phyloP scores from a whole-genome alignment of 1,140 invertebrate species.

The Hypothenemus hampei region DNA sequence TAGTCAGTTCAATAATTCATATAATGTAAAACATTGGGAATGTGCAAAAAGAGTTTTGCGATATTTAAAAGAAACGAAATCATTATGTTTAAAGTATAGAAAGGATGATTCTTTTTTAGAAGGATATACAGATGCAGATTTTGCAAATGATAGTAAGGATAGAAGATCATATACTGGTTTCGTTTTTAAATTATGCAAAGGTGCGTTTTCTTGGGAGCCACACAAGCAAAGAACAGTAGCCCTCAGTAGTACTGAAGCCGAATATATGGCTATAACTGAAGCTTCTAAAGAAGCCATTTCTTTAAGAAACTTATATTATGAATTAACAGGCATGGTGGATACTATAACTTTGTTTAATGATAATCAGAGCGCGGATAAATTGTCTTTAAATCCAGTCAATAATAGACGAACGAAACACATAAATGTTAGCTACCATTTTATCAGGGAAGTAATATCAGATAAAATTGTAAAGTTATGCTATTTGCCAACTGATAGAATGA shows the following conservation, averaged over 20 bases:
- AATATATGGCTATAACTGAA: slow-evolving; percentile 42
- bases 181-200: slow-evolving; percentile 35
- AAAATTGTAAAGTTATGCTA: slow-evolving; percentile 28
- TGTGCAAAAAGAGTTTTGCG: slow-evolving; percentile 46
- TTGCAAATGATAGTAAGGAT: slow-evolving; percentile 35
- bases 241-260: slow-evolving; percentile 44
- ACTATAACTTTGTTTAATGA: slow-evolving; percentile 35
- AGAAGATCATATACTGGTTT: slow-evolving; percentile 44
- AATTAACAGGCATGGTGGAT: slow-evolving; percentile 18
- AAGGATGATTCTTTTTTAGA: neutral
- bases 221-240: slow-evolving; percentile 42
- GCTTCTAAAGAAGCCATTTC: slow-evolving; percentile 35
- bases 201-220: slow-evolving; percentile 36
- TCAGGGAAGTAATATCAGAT: slow-evolving; percentile 31
- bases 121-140: slow-evolving; percentile 46
- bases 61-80: slow-evolving; percentile 32
- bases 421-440: slow-evolving; percentile 40
- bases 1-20: slow-evolving; percentile 38
- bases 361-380: slow-evolving; percentile 25
- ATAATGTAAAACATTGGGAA: slow-evolving; percentile 43
- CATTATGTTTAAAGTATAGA: neutral
- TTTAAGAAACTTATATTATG: slow-evolving; percentile 31
- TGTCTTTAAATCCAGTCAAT: slow-evolving; percentile 38
- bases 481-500: slow-evolving; percentile 31
- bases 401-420: slow-evolving; percentile 41